These are phyloP conservation scores for Borostomias antarcticus DNA, from an alignment of 2,797 vertebrate species.

Conservation along the genomic window DNA sequence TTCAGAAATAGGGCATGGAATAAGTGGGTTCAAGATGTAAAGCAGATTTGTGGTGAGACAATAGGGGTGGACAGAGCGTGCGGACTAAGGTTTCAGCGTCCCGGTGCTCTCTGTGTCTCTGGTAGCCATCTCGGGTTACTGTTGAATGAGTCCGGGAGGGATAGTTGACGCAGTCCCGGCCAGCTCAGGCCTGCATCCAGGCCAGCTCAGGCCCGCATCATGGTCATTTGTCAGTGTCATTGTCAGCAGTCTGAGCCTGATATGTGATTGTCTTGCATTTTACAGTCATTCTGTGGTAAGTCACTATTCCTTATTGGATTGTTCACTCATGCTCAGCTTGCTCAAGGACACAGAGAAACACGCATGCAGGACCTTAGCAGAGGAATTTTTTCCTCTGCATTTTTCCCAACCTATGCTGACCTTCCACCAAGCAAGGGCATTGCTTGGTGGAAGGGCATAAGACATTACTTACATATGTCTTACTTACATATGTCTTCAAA, in stretches of 20 bases:
- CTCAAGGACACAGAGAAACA: too few relatives aligned
- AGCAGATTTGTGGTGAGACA: constrained; percentile 35
- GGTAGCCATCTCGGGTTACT: constrained; percentile 71
- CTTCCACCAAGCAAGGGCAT: too few relatives aligned
- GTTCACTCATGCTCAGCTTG: neutral
- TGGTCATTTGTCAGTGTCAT: neutral
- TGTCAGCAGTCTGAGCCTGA: neutral
- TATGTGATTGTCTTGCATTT: neutral
- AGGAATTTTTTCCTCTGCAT: too few relatives aligned
- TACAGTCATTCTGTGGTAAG: too few relatives aligned
- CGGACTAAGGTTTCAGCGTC: constrained; percentile 74
- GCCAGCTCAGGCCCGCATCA: neutral
- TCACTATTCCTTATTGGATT: neutral
- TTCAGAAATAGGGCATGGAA: constrained; percentile 27
- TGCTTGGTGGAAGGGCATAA: too few relatives aligned
- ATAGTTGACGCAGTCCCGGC: neutral
- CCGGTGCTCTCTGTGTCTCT: constrained; percentile 64
- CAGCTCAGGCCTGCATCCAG: neutral
- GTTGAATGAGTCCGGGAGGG: constrained; percentile 67
- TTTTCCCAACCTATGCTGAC: too few relatives aligned
- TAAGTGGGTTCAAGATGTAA: constrained; percentile 37
- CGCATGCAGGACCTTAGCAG: too few relatives aligned
- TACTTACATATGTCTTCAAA: too few relatives aligned
- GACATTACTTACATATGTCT: too few relatives aligned
- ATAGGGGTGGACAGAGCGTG: constrained; percentile 43